phyloP scores from a whole-genome alignment of 1,140 invertebrate genomes.

The Temnothorax curvispinosus region DNA sequence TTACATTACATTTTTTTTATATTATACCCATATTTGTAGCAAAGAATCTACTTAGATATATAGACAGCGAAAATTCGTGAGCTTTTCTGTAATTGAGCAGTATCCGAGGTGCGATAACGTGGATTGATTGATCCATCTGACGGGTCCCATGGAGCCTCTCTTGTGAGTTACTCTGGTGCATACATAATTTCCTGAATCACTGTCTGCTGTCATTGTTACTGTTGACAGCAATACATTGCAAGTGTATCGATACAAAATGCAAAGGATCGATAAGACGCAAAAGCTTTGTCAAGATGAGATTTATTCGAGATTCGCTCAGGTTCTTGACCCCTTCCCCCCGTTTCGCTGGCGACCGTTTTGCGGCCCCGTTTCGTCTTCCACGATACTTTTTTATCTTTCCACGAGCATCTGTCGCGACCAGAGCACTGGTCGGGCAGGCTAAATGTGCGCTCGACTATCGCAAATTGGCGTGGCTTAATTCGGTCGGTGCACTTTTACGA shows the following conservation, averaged over 20 bases:
- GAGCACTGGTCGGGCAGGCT: background rate
- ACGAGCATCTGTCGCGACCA: slow-evolving; percentile 30
- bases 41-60: background rate
- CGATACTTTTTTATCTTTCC: slow-evolving; percentile 52
- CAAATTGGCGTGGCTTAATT: slow-evolving; percentile 63
- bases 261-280: slow-evolving; percentile 30
- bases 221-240: background rate
- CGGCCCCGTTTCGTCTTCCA: slow-evolving; percentile 60
- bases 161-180: background rate
- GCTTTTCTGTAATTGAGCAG: slow-evolving; percentile 1
- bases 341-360: slow-evolving; percentile 27
- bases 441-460: slow-evolving; percentile 45
- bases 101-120: background rate
- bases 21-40: background rate
- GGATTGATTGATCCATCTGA: background rate
- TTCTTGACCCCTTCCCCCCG: background rate
- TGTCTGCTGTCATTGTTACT: slow-evolving; percentile 20
- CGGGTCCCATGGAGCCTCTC: background rate
- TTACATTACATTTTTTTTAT: background rate
- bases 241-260: slow-evolving; percentile 15
- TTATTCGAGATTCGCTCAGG: slow-evolving; percentile 32
- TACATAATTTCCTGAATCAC: background rate
- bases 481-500: slow-evolving; percentile 46
- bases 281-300: slow-evolving; percentile 8
- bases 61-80: background rate